Evolutionary conservation across 2,888 invertebrate genomes (phyloP).

Genomic region (Lasioglossum malachurum): DNA sequence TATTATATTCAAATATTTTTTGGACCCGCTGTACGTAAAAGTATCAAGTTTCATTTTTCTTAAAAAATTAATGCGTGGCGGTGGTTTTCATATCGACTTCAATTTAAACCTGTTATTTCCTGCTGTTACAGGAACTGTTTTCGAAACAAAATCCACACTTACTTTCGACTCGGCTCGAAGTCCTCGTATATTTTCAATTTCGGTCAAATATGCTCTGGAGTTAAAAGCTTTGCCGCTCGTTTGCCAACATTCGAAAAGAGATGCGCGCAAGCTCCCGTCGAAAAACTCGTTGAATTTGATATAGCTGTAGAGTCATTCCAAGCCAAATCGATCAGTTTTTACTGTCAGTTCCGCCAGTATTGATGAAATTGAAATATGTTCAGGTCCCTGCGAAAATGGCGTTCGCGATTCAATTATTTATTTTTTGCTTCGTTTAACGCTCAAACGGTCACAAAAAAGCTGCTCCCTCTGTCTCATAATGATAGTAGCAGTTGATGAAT

Average conservation of each 20-base stretch:
- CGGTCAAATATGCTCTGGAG: slow-evolving; percentile 4
- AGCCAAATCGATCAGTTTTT: slow-evolving; percentile 17
- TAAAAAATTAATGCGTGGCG: background rate
- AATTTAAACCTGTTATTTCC: background rate
- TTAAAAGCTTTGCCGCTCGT: slow-evolving; percentile 37
- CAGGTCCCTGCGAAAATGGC: background rate
- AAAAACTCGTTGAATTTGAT: slow-evolving; percentile 16
- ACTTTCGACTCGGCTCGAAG: background rate
- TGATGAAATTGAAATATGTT: slow-evolving; percentile 10
- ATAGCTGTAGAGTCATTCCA: background rate
- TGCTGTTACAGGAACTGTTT: background rate
- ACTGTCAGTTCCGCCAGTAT: background rate
- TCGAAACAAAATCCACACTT: slow-evolving; percentile 2
- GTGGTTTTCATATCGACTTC: background rate
- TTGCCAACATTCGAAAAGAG: slow-evolving; percentile 23
- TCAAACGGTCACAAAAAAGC: background rate
- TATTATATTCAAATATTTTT: background rate
- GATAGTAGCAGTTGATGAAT: too few relatives aligned
- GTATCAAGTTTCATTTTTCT: background rate
- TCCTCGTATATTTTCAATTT: slow-evolving; percentile 30
- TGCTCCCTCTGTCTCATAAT: too few relatives aligned
- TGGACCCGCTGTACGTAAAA: background rate
- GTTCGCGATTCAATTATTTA: background rate
- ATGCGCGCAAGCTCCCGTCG: background rate
- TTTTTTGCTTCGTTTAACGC: background rate